Conservation (phyloP, 1,140 invertebrate species). For the Habropoda laboriosa region DNA sequence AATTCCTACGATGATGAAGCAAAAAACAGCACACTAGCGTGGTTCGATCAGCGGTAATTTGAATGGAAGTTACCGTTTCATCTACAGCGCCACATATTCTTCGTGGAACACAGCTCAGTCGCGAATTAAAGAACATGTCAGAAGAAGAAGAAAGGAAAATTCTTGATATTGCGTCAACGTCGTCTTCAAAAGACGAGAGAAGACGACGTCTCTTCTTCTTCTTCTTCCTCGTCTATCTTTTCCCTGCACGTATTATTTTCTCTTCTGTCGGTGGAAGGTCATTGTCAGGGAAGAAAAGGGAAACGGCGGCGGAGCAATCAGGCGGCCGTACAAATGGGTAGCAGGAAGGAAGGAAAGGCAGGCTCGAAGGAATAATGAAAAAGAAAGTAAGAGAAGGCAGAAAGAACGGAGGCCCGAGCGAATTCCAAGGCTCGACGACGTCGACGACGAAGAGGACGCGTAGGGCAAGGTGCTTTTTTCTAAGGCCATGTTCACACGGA, state of each 20-base stretch:
- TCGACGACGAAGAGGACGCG: slow-evolving; percentile 35
- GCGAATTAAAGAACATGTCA: background rate
- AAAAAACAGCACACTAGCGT: too few species aligned
- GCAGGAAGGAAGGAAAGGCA: slow-evolving; percentile 35
- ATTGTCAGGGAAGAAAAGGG: slow-evolving; percentile 53
- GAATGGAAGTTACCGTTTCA: background rate
- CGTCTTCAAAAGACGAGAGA: too few species aligned
- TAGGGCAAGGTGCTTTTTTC: slow-evolving; percentile 51
- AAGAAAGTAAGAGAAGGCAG: slow-evolving; percentile 39
- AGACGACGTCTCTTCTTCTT: background rate
- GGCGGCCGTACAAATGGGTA: slow-evolving; percentile 20
- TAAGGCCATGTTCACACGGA: slow-evolving; percentile 52
- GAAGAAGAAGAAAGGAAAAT: background rate
- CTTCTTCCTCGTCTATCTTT: too few species aligned
- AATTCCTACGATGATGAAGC: too few species aligned
- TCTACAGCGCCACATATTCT: background rate
- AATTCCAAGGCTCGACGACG: slow-evolving; percentile 45
- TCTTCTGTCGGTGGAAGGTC: slow-evolving; percentile 35
- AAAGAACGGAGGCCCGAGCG: slow-evolving; percentile 35
- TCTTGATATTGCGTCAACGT: background rate
- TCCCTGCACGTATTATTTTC: background rate
- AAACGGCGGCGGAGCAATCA: slow-evolving; percentile 9
- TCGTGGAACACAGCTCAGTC: background rate
- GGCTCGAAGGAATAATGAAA: slow-evolving; percentile 44
- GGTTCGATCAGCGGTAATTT: background rate